Base-by-base conservation (phyloP, 2,113 vertebrate species). In the Brachirus orientalis region DNA sequence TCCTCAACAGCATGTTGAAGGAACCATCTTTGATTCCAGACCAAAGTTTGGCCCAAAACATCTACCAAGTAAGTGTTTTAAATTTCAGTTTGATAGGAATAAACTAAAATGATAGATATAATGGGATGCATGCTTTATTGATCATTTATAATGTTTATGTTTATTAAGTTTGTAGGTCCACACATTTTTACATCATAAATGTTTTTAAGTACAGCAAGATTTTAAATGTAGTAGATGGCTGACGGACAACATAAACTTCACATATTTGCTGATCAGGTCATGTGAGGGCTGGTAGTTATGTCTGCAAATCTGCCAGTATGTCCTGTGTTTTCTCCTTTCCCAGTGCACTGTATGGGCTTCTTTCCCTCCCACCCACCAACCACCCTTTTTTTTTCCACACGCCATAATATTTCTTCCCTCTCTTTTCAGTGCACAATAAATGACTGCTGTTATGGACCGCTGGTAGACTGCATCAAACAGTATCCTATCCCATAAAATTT, bases 401-500 rank as follows among this genome's bases (percentile, higher is more conserved):
- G 72, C 8, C 85, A 89, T 91, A 89, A 91, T 92, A 89, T 89
- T 88, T 89, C 80, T 88, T 88, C 69, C 64, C 72, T 56, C 80
- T 89, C 83, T 88, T 91, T 94, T 88, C 95, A 99, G 98, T 98
- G 98, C 92, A 96, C 94, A 84, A 94, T 98, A 94, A 99, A 99
- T 75, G 98, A 99, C 95, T 99, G 95, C 91, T 99, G 97, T 96
- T 99, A 99, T 93, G 98, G 98, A 94, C 98, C 98, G 77, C 93
- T 98, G 96, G 98, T 99, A 90, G 97, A 98, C 95, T 97, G 96
- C 95, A 98, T 99, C 95, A 99, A 98, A 96, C 98, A 99, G 97
- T 98, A 99, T 99, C 98, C 96, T 99, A 95, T 92, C 92, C 92
- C 94, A 96, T 97, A 96, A 97, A 96, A 96, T 94, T 93, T 96